phyloP scores from a whole-genome alignment of 2,797 vertebrate genomes.

The Enoplosus armatus region DNA sequence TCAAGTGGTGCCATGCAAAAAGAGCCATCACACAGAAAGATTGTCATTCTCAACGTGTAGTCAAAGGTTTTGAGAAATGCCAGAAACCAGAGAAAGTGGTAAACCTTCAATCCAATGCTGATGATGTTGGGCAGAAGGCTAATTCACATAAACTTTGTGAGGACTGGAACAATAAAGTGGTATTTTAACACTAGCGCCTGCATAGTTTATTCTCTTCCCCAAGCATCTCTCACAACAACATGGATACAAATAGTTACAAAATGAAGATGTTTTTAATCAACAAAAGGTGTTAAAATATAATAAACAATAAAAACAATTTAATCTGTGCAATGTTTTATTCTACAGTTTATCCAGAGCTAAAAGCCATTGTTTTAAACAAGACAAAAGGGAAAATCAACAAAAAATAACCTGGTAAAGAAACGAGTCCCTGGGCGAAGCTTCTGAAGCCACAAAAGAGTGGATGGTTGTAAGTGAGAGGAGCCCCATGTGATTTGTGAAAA shows the following conservation, averaged over 20 bases:
- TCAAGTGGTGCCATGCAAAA: slow-evolving; percentile 47
- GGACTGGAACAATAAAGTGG: slow-evolving; percentile 54
- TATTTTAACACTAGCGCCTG: slow-evolving; percentile 71
- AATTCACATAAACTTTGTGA: slow-evolving; percentile 19
- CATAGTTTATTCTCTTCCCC: slow-evolving; percentile 82
- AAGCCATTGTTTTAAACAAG: slow-evolving; percentile 67
- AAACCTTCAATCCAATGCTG: slow-evolving; percentile 31
- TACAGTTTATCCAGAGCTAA: slow-evolving; percentile 80
- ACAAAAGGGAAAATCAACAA: slow-evolving; percentile 63
- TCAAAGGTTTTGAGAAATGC: slow-evolving; percentile 25
- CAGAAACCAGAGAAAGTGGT: slow-evolving; percentile 32
- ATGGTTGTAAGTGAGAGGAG: slow-evolving; percentile 54
- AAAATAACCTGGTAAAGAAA: slow-evolving; percentile 52
- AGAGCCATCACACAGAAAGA: slow-evolving; percentile 51
- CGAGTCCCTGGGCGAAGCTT: slow-evolving; percentile 68
- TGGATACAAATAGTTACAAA: slow-evolving; percentile 75
- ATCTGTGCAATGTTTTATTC: slow-evolving; percentile 82
- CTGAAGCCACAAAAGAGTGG: slow-evolving; percentile 57
- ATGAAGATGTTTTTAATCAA: slow-evolving; percentile 65
- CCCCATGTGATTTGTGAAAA: slow-evolving; percentile 39
- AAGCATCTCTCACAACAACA: slow-evolving; percentile 72
- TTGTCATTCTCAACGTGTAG: slow-evolving; percentile 62
- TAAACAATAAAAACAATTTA: slow-evolving; percentile 77
- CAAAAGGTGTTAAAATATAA: slow-evolving; percentile 74
- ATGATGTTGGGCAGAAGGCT: slow-evolving; percentile 33